A percentile compares a stretch with the other conserved stretches of the same genome.
These are phyloP conservation scores for Drosophila prostipennis DNA, from an alignment of 2,888 invertebrate species.

Conservation along the genomic window DNA sequence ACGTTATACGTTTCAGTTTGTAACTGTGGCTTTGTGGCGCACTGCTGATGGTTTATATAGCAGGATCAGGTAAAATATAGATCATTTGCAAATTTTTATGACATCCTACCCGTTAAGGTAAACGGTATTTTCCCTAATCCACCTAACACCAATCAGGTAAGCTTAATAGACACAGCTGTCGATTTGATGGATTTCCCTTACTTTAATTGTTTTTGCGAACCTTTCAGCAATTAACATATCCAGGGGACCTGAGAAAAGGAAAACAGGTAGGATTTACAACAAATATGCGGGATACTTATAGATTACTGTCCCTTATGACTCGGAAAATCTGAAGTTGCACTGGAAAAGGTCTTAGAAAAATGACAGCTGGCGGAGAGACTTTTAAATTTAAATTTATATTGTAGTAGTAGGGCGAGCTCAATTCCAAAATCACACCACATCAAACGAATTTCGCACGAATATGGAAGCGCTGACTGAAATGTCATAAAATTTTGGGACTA, in stretches of 20 bases:
- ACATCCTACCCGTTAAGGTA: conserved; percentile 11
- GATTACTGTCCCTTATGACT: background rate
- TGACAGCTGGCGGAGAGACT: conserved; percentile 6
- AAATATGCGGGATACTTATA: too few species aligned
- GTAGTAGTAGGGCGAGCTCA: background rate
- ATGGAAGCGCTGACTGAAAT: too few species aligned
- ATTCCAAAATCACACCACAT: background rate
- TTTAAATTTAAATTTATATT: background rate
- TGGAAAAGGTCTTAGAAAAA: background rate
- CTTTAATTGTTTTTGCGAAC: conserved; percentile 39
- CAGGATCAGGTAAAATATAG: conserved; percentile 25
- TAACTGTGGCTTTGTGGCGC: conserved; percentile 46
- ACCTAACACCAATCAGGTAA: conserved; percentile 19
- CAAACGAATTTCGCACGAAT: too few species aligned
- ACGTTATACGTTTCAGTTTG: conserved; percentile 67
- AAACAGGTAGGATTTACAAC: conserved; percentile 3
- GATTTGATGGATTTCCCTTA: conserved; percentile 34
- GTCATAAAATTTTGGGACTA: too few species aligned
- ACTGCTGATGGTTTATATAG: conserved; percentile 43
- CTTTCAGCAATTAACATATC: conserved; percentile 35
- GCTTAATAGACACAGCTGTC: conserved; percentile 40
- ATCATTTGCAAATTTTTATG: conserved; percentile 19
- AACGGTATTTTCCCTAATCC: conserved; percentile 51
- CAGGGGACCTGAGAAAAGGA: conserved; percentile 46
- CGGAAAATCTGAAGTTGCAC: background rate